A percentile compares a stretch with the other conserved stretches of the same genome.
Evolutionary conservation across 2,888 invertebrate genomes (phyloP).

Genomic region (Venusia cambrica): DNA sequence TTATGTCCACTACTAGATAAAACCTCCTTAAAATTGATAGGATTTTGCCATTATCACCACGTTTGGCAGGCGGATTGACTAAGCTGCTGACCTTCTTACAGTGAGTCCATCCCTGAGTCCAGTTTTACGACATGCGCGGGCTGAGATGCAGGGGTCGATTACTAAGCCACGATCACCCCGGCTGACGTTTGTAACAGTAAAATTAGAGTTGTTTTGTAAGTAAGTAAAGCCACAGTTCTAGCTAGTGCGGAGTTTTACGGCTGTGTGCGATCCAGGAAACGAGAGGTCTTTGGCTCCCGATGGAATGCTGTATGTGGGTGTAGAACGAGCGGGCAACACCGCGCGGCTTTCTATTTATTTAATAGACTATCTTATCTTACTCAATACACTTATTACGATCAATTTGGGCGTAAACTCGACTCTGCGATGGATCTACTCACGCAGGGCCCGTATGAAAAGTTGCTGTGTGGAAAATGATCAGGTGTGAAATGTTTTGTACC

Average conservation of each 20-base stretch:
- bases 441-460: slow-evolving; percentile 9
- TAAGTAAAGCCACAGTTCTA: slow-evolving; percentile 6
- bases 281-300: slow-evolving; percentile 76
- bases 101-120: too few relatives aligned
- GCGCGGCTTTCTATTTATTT: slow-evolving; percentile 75
- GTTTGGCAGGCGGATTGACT: too few relatives aligned
- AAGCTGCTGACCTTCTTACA: too few relatives aligned
- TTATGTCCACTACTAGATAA: too few relatives aligned
- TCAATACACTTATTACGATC: slow-evolving; percentile 66
- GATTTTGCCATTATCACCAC: too few relatives aligned
- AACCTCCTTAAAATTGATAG: too few relatives aligned
- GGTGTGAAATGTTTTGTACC: too few relatives aligned
- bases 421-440: slow-evolving; percentile 2
- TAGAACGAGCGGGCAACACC: slow-evolving; percentile 60
- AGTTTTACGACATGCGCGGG: too few relatives aligned
- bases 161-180: too few relatives aligned
- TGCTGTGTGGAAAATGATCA: slow-evolving; percentile 11
- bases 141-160: too few relatives aligned
- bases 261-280: slow-evolving; percentile 69
- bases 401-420: slow-evolving; percentile 37
- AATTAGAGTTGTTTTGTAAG: too few relatives aligned
- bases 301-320: slow-evolving; percentile 69
- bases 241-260: slow-evolving; percentile 40
- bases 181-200: too few relatives aligned
- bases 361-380: slow-evolving; percentile 75